A percentile compares a stretch with the other conserved stretches of the same genome.
Conservation (phyloP, 2,888 invertebrate species). For the Eristalis tenax region DNA sequence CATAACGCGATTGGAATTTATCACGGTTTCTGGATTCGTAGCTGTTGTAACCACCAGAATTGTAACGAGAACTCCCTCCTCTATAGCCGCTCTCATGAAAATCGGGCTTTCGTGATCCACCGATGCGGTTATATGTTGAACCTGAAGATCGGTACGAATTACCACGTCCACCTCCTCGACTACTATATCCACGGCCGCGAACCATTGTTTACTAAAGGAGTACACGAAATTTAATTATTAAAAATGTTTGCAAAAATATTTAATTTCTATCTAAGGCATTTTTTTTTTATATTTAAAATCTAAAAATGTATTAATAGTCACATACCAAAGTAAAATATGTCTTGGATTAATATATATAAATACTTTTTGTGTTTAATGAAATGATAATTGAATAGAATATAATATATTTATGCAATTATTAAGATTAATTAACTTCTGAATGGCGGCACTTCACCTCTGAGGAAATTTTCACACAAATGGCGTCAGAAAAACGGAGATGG, state of each 20-base stretch:
- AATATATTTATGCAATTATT: neutral
- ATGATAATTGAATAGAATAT: neutral
- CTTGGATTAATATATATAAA: neutral
- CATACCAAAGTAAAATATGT: neutral
- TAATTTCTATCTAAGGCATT: neutral
- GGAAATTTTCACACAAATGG: conserved; percentile 34
- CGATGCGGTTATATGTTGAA: conserved; percentile 76
- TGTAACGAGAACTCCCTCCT: conserved; percentile 73
- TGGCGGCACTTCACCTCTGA: neutral
- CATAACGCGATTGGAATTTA: conserved; percentile 72
- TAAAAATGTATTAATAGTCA: neutral
- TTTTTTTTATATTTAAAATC: neutral
- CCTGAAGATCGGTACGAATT: conserved; percentile 77
- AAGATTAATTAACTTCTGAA: neutral
- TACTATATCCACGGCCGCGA: conserved; percentile 76
- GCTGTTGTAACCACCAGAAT: conserved; percentile 75
- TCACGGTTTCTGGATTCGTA: conserved; percentile 76
- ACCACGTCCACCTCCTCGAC: conserved; percentile 75
- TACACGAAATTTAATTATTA: neutral
- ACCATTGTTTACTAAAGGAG: conserved; percentile 74
- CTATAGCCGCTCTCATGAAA: conserved; percentile 76
- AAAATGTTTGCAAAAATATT: neutral
- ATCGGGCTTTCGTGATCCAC: conserved; percentile 77
- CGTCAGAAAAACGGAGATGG: conserved; percentile 20
- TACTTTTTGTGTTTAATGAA: neutral